Base-by-base conservation (phyloP, 2,888 invertebrate genomes). In the Antitype chi region DNA sequence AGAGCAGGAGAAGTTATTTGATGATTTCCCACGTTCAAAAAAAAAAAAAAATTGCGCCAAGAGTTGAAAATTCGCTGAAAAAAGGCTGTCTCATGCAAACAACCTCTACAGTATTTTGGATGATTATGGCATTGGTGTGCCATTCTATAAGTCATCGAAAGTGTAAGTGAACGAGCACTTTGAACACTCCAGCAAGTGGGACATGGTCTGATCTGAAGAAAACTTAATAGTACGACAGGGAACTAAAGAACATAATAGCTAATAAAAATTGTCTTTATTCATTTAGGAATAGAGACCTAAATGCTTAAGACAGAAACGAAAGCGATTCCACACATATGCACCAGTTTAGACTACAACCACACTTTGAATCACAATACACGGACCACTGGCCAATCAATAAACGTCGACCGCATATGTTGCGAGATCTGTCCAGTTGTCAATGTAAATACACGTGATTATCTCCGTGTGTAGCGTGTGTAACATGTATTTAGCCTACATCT, bases 381-480 rank as follows among this genome's bases (percentile, higher is more conserved):
- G 13, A 28, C 23, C 17, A 74, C 28, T 60, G 13, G 9, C 9
- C 38, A 75, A 75, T 74, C 76, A 75, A 52, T 75, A 60, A 75
- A 60, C 49, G 17, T 38, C 1, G 23, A 74, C 49, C 49, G 17
- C 75, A 52, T 38, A 13, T 28, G 49, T 49, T 38, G n/a, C 13
- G 38, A n/a, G 8, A 13, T 59, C 17, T 8, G 25, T 28, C 2
- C 25, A 8, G 17, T 25, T 43, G 52, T 43, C 52, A 60, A 52
- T 52, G 38, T 38, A 74, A 49, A 63, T 28, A 43, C 23, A 62
- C 32, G 17, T 70, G 66, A 47, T 49, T 20, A n/a, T 20, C 17
- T 17, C 66, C 2, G 13, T n/a, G n/a, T 52, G 23, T 43, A 17
- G 67, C 5, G n/a, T 32, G 13, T 64, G 49, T 32, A 38, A 23